Evolutionary conservation across 2,888 invertebrate species (phyloP), one percentile per base, ranked within the genome.

Genomic region (Drosophila algonquin): DNA sequence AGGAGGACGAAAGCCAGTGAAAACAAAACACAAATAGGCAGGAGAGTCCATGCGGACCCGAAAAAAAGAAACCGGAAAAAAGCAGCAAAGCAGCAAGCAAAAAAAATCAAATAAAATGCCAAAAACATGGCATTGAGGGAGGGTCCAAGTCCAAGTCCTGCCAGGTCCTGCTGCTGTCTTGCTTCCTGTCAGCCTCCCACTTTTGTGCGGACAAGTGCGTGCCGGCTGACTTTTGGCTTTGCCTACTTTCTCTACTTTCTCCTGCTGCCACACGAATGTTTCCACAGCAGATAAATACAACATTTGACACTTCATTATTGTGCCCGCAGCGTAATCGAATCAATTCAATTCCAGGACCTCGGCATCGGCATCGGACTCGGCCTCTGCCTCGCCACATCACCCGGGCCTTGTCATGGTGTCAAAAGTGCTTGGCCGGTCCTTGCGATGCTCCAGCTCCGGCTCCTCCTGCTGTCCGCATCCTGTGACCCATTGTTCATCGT

Each of bases 271-370:
- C 76, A 74, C 80, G 75, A 84, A 84, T 85, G 87, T 81, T 87
- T 80, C 75, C 78, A 77, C 79, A 79, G 76, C 78, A 83, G 85
- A 90, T 90, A 89, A 90, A 90, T 87, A 90, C 90, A 81, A 80
- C 82, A 82, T 86, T 90, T 90, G 90, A 90, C 90, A 91, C 90
- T 90, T 90, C 86, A 90, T 90, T 91, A 89, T 86, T 85, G 83
- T 78, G 82, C 86, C 85, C 83, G 79, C 80, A 87, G 79, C 80
- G 77, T 82, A 89, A 90, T 89, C 83, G 84, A 90, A 90, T 90
- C 83, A 88, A 87, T 90, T 90, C 82, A 81, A 85, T 79, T 76
- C 74, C 71, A 73, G 70, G 55, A 51, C 74, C 51, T 56, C 47
- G 53, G 60, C 60, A 8, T 9, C 12, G 35, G 35, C 74, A 8